phyloP scores from a whole-genome alignment of 2,888 invertebrate genomes.

The Coleophora flavipennella region DNA sequence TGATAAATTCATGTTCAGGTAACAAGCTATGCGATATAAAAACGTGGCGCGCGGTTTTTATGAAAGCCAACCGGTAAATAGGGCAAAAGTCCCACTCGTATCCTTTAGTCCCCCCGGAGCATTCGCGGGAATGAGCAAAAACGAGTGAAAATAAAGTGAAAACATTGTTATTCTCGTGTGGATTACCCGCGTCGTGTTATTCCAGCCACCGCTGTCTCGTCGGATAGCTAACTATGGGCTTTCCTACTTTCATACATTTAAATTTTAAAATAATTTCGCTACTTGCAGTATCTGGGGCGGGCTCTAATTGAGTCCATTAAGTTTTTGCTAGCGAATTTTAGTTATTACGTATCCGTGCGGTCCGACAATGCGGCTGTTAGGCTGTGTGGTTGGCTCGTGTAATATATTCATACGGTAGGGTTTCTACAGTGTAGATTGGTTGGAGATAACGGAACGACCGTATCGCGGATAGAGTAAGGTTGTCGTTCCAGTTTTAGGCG shows the following conservation, averaged over 20 bases:
- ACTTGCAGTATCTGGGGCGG: constrained; percentile 23
- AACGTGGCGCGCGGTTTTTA: constrained; percentile 23
- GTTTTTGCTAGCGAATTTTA: constrained; percentile 19
- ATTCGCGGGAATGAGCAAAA: constrained; percentile 55
- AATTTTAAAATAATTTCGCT: constrained; percentile 38
- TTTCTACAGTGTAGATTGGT: too few species aligned
- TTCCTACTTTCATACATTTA: constrained; percentile 30
- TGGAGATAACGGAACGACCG: too few species aligned
- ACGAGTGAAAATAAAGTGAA: constrained; percentile 61
- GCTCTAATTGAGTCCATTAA: constrained; percentile 40
- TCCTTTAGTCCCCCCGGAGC: constrained; percentile 45
- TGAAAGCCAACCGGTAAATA: constrained; percentile 43
- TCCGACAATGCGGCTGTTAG: not conserved
- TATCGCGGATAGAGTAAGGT: too few species aligned
- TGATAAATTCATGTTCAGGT: too few species aligned
- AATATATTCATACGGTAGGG: too few species aligned
- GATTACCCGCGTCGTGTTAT: constrained; percentile 49
- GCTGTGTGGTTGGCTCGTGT: too few species aligned
- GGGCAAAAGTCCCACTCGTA: constrained; percentile 44
- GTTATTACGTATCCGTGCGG: constrained; percentile 6
- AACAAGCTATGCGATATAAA: too few species aligned
- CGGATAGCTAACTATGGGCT: constrained; percentile 40
- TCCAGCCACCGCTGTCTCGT: constrained; percentile 33
- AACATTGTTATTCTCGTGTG: constrained; percentile 62
- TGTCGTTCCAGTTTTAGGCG: too few species aligned